These are phyloP conservation scores for Phenacoccus solenopsis DNA, from an alignment of 1,140 invertebrate genomes.

Conservation along the genomic window DNA sequence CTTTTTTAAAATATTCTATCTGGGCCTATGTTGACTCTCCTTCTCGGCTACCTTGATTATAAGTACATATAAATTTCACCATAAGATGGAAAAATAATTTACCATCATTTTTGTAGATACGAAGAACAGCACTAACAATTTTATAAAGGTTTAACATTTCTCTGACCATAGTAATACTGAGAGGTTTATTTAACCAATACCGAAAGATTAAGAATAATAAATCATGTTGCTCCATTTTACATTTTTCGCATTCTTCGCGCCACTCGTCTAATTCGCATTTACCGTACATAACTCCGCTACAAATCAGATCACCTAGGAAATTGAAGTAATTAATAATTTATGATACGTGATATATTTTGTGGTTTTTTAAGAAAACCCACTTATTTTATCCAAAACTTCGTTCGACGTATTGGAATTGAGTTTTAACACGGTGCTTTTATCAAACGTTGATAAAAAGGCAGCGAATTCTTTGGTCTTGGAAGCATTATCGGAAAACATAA, in stretches of 20 bases:
- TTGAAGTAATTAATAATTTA: conserved; percentile 24
- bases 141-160: conserved; percentile 36
- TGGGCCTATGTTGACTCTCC: no score
- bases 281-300: conserved; percentile 44
- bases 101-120: conserved; percentile 24
- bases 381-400: conserved; percentile 11
- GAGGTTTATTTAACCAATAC: conserved; percentile 46
- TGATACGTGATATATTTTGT: conserved; percentile 9
- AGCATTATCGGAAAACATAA: not conserved
- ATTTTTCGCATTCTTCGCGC: conserved; percentile 38
- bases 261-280: conserved; percentile 37
- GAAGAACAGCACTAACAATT: conserved; percentile 19
- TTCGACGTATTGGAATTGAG: conserved; percentile 1
- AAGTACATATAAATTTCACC: no score
- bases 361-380: not conserved
- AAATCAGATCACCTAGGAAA: conserved; percentile 43
- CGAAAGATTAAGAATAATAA: conserved; percentile 49
- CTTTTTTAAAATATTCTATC: no score
- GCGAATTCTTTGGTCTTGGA: not conserved
- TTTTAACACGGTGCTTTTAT: not conserved
- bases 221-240: conserved; percentile 41
- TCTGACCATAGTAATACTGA: conserved; percentile 31
- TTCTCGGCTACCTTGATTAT: no score
- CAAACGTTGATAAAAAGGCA: not conserved
- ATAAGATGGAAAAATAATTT: conserved; percentile 15